phyloP scores from a whole-genome alignment of 2,797 vertebrate genomes.

The Poecilia picta region DNA sequence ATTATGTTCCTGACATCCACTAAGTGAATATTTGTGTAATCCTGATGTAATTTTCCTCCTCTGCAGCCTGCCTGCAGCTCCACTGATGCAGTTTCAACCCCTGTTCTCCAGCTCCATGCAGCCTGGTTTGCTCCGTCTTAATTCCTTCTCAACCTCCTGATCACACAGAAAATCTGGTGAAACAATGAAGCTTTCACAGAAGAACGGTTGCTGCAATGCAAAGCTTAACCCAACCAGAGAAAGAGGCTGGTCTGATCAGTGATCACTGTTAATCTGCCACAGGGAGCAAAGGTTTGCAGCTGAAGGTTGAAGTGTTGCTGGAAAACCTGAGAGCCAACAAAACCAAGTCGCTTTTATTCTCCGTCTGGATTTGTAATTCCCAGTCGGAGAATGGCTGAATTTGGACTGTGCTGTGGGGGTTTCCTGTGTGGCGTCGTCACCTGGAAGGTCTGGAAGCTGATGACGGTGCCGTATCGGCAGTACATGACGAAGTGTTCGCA shows the following conservation, averaged over 20 bases:
- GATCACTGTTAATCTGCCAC: slow-evolving; percentile 34
- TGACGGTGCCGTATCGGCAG: slow-evolving; percentile 86
- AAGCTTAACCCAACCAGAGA: slow-evolving; percentile 33
- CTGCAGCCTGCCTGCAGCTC: not conserved
- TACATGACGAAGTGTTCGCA: slow-evolving; percentile 95
- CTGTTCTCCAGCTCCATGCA: not conserved
- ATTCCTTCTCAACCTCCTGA: not conserved
- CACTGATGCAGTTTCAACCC: not conserved
- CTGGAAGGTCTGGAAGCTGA: slow-evolving; percentile 92
- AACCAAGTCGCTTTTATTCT: not conserved
- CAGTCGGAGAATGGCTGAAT: not conserved
- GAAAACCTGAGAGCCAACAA: not conserved
- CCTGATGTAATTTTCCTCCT: not conserved
- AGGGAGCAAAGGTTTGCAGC: not conserved
- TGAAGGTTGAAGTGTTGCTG: not conserved
- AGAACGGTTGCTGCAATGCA: slow-evolving; percentile 18
- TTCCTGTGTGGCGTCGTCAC: slow-evolving; percentile 62
- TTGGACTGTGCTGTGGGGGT: not conserved
- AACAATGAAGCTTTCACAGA: slow-evolving; percentile 46
- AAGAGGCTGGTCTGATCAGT: slow-evolving; percentile 15
- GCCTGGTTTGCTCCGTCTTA: not conserved
- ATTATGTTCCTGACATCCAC: not conserved
- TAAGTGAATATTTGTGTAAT: not conserved
- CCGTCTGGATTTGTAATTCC: not conserved
- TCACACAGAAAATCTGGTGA: not conserved